Base-by-base conservation (phyloP, 2,888 invertebrate genomes). In the Pinctada fucata region DNA sequence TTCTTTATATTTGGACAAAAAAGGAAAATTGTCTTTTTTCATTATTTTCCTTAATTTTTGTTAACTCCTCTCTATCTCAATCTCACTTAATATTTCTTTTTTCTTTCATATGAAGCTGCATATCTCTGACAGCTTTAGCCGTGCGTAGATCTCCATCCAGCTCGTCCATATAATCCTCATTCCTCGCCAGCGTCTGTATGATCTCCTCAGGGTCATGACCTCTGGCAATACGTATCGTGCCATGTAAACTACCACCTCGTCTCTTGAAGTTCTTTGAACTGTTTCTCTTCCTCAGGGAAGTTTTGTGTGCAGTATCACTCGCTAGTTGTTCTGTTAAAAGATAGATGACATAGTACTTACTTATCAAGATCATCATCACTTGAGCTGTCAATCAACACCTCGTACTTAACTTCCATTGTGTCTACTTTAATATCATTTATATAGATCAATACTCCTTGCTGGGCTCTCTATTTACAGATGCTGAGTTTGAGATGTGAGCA, bases 1-100 rank as follows among this genome's bases (percentile, higher is more conserved):
- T 58, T 58, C 58, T 13, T 13, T 58, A 58, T 58, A 58, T 10
- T 6, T 58, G 58, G 58, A 31, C 31, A 31, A 31, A 31, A 31
- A 31, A 31, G 31, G 31, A 31, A 31, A 31, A 31, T 31, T 31
- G 31, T 31, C 31, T 1, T 31, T 31, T 31, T 31, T 31, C 31
- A 31, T 31, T 31, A 31, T 31, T 31, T 31, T 31, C 31, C 31
- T 31, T 31, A 31, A 31, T 31, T 31, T 31, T 31, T 31, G 31
- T 31, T 31, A 31, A 31, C 31, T 31, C 31, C 31, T 1, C 31
- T 31, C 31, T 31, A 31, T 31, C 31, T 31, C 31, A 58, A 58
- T 65, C 81, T 71, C 80, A 89, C 89, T 79, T 89, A 31, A 90
- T 84, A 67, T 80, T 82, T 52, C 85, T 80, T 73, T 89, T 88